A percentile compares a stretch with the other conserved stretches of the same genome.
phyloP scores from a whole-genome alignment of 1,140 invertebrate genomes.

The Phortica variegata region DNA sequence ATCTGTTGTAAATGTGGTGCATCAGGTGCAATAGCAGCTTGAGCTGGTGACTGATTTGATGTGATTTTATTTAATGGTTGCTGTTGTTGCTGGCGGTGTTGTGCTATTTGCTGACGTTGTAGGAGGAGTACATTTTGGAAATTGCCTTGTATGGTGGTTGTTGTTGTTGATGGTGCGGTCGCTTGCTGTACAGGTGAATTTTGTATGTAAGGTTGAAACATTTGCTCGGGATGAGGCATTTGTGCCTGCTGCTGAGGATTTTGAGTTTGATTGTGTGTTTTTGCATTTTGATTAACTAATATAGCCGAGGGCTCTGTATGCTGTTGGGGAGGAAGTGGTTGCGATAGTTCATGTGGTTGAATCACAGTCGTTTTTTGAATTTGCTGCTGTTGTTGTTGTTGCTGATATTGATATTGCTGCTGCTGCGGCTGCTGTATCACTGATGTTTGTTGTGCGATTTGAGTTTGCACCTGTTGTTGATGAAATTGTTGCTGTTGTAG shows the following conservation, averaged over 20 bases:
- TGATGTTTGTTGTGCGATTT: neutral
- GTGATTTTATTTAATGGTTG: neutral
- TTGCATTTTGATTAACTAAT: too few species aligned
- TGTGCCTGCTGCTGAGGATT: neutral
- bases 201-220: too few species aligned
- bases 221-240: too few species aligned
- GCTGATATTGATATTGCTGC: constrained; percentile 5
- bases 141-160: constrained; percentile 27
- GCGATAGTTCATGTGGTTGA: constrained; percentile 20
- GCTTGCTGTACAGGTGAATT: neutral
- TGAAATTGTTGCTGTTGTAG: constrained; percentile 2
- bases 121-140: constrained; percentile 31
- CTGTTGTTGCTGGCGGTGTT: constrained; percentile 13
- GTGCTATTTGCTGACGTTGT: constrained; percentile 27
- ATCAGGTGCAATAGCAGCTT: neutral
- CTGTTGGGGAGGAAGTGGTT: constrained; percentile 13
- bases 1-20: constrained; percentile 5
- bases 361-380: constrained; percentile 12
- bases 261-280: neutral
- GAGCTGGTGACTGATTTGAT: constrained; percentile 9
- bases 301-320: constrained; percentile 11
- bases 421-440: constrained; percentile 8
- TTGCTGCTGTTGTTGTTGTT: constrained; percentile 14
- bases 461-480: neutral
- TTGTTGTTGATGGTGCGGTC: constrained; percentile 25